Evolutionary conservation across 2,113 vertebrate genomes (phyloP).

Genomic region (Sorex araneus): DNA sequence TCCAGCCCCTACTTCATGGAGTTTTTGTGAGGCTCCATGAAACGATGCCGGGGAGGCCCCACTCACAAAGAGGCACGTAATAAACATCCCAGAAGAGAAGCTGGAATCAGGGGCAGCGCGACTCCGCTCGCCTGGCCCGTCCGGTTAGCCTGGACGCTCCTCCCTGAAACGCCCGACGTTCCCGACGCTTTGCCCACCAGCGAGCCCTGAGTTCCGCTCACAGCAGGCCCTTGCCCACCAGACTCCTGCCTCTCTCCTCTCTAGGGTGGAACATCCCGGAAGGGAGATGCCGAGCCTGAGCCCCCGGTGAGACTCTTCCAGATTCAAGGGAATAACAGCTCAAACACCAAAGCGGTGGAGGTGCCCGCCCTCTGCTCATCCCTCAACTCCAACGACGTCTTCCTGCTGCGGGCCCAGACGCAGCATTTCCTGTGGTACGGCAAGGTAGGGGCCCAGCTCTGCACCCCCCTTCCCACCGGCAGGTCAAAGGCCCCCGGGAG

Average conservation of each 20-base stretch:
- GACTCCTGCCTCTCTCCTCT: slow-evolving; percentile 17
- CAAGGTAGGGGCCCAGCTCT: slow-evolving; percentile 89
- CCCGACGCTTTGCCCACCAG: too few relatives aligned
- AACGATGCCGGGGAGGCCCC: background rate
- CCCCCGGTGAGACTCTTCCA: slow-evolving; percentile 93
- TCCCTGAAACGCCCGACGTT: background rate
- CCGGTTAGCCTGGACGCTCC: background rate
- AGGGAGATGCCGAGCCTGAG: slow-evolving; percentile 86
- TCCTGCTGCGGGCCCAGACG: slow-evolving; percentile 90
- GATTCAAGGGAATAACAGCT: slow-evolving; percentile 90
- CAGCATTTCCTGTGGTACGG: slow-evolving; percentile 93
- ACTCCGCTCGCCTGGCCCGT: background rate
- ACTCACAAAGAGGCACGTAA: background rate
- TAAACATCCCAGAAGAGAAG: slow-evolving; percentile 7
- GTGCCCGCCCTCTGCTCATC: slow-evolving; percentile 87
- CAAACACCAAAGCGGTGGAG: slow-evolving; percentile 91
- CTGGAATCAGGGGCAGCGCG: background rate
- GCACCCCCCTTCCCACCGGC: background rate
- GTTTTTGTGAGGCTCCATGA: background rate
- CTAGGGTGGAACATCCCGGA: slow-evolving; percentile 94
- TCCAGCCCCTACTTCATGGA: background rate
- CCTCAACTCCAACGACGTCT: slow-evolving; percentile 95
- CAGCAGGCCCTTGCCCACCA: rapidly evolving
- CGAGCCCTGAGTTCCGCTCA: background rate
- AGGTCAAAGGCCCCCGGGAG: background rate